A percentile compares a stretch with the other conserved stretches of the same genome.
Evolutionary conservation across 2,113 vertebrate genomes (phyloP).

Genomic region (Platichthys stellatus): DNA sequence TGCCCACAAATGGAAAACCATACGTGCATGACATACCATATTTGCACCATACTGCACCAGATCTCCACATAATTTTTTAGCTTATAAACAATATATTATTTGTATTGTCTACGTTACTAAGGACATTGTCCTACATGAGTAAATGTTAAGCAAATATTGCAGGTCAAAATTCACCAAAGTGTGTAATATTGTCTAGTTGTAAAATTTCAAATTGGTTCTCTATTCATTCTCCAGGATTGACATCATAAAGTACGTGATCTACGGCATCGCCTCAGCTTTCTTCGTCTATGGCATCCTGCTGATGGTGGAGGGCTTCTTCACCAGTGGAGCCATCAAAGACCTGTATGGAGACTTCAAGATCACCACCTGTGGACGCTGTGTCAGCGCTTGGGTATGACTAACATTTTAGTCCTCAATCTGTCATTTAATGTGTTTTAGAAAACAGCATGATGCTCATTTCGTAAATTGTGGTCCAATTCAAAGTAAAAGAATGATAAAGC

Average conservation of each 20-base stretch:
- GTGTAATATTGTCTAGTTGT: neutral
- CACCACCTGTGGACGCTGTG: conserved; percentile 97
- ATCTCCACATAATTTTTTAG: neutral
- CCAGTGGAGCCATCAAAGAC: conserved; percentile 98
- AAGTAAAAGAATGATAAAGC: too few species aligned
- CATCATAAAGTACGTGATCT: conserved; percentile 99
- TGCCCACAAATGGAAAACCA: neutral
- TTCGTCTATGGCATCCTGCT: conserved; percentile 98
- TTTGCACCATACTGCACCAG: neutral
- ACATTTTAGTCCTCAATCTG: neutral
- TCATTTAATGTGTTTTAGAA: too few species aligned
- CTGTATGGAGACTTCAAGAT: conserved; percentile 99
- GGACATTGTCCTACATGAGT: too few species aligned
- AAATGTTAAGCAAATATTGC: too few species aligned
- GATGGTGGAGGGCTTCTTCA: conserved; percentile 99
- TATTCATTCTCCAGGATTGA: conserved; percentile 87
- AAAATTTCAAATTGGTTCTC: conserved; percentile 20
- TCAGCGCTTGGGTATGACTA: conserved; percentile 95
- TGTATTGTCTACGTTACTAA: neutral
- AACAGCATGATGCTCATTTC: too few species aligned
- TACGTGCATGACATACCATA: neutral
- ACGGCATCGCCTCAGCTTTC: conserved; percentile 97
- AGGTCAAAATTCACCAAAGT: too few species aligned
- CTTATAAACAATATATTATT: neutral
- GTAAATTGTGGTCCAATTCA: too few species aligned